Conservation (phyloP, 2,797 vertebrate species). For the Chelidonichthys spinosus region DNA sequence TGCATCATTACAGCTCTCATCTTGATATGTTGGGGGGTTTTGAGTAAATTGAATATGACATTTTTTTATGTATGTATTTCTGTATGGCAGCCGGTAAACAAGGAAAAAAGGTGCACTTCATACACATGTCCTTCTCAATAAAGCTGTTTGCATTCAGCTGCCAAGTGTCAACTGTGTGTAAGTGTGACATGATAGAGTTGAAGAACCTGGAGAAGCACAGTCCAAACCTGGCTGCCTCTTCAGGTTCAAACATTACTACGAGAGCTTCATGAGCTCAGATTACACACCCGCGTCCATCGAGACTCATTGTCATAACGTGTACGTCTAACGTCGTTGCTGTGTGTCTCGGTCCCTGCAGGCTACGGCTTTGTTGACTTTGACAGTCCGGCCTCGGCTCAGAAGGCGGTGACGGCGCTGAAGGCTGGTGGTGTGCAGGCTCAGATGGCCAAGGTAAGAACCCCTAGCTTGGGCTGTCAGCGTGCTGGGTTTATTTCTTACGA, state of each 20-base stretch:
- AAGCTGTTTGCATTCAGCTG: conserved; percentile 1
- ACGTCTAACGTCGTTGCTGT: conserved; percentile 11
- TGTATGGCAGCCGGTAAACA: neutral
- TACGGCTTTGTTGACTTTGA: conserved; percentile 95
- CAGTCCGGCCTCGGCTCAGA: conserved; percentile 90
- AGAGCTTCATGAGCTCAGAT: conserved; percentile 23
- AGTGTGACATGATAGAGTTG: neutral
- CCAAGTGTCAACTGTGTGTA: conserved; percentile 15
- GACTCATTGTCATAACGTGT: conserved; percentile 34
- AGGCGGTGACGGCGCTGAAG: conserved; percentile 90
- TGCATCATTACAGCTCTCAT: neutral
- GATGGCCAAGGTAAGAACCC: conserved; percentile 90
- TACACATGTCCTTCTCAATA: neutral
- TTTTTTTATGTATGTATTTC: neutral
- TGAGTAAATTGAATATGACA: neutral
- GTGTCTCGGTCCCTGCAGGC: conserved; percentile 76
- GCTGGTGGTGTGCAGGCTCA: conserved; percentile 91
- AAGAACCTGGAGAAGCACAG: neutral
- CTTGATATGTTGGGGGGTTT: neutral
- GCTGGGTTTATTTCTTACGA: conserved; percentile 1
- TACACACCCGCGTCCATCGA: neutral
- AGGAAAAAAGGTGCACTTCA: too few species aligned
- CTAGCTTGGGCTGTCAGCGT: neutral
- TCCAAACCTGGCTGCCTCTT: conserved; percentile 14
- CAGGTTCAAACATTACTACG: conserved; percentile 1